Evolutionary conservation across 2,113 vertebrate genomes (phyloP), one percentile per base, ranked within the genome.

Genomic region (Corydoras sp.): DNA sequence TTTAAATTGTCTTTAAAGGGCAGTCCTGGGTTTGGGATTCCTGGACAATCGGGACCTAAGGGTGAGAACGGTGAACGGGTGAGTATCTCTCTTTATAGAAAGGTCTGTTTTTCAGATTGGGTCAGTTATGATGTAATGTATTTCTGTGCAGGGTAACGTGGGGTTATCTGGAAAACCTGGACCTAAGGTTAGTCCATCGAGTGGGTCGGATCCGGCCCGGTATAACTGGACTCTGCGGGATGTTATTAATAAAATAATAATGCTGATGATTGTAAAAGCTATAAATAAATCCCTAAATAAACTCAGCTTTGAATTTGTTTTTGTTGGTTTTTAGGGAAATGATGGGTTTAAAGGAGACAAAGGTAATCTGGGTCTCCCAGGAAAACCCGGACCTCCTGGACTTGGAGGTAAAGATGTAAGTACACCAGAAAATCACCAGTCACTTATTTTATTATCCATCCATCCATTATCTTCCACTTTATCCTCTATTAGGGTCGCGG

Each of bases 371-470:
- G 92, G 92, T 62, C 68, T 77, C 32, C 68, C 85, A 14, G 92
- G 91, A 77, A 89, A 85, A 78, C 76, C 88, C 75, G 93, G 91
- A 80, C 66, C 86, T 76, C 76, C 88, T 3, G 91, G 93, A 86
- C 89, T 93, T 91, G 94, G 91, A 92, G 94, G 93, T 93, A 91
- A 94, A 92, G 93, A 94, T 90, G 93, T 95, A 92, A 95, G 94
- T 94, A 92, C 76, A 79, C 71, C 78, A 66, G 63, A 77, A 76
- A 48, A 75, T 18, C 60, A 56, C 1, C 9, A 15, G 12, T 3
- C 67, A 2, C 35, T 43, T 43, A 43, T 43, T 43, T 24, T 24
- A 24, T 2, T 24, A 24, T 24, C 18, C 18, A 24, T 24, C 18
- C 18, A 24, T 24, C 18, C 18, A 24, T 24, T 24, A 24, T 24